Evolutionary conservation across 92 coral and sea anemone species (phyloP).

Genomic region (Ricordea florida): DNA sequence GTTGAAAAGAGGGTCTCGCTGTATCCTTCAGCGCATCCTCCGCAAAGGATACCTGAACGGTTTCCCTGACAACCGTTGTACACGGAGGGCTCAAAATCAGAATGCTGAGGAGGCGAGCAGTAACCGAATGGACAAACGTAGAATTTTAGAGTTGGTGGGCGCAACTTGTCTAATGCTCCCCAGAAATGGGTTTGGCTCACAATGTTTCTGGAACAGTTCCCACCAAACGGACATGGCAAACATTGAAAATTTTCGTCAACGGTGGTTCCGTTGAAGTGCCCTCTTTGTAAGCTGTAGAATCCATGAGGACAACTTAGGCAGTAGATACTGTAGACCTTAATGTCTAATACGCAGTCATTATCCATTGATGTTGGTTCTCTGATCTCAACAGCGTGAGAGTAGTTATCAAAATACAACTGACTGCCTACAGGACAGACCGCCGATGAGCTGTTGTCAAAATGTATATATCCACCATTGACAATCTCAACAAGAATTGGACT

Average conservation of each 20-base stretch:
- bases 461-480: background rate
- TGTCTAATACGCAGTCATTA: background rate
- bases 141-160: slow-evolving; percentile 51
- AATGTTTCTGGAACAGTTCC: slow-evolving; percentile 18
- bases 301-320: slow-evolving; percentile 44
- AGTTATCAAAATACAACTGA: background rate
- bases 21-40: slow-evolving; percentile 63
- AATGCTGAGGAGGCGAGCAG: slow-evolving; percentile 29
- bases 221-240: slow-evolving; percentile 56
- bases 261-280: slow-evolving; percentile 32
- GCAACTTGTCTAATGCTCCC: slow-evolving; percentile 40
- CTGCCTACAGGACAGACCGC: slow-evolving; percentile 38
- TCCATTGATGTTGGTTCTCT: background rate
- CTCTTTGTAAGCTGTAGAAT: slow-evolving; percentile 55
- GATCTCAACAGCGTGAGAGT: background rate
- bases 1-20: slow-evolving; percentile 65
- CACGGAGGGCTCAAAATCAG: background rate
- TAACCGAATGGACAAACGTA: slow-evolving; percentile 64
- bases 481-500: slow-evolving; percentile 8
- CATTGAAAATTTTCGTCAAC: slow-evolving; percentile 9
- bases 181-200: slow-evolving; percentile 42
- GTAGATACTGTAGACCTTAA: slow-evolving; percentile 32
- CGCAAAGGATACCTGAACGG: slow-evolving; percentile 71
- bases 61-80: slow-evolving; percentile 71
- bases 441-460: slow-evolving; percentile 19